Evolutionary conservation across 2,797 vertebrate species (phyloP).

Genomic region (Phyllotis vaccarum): DNA sequence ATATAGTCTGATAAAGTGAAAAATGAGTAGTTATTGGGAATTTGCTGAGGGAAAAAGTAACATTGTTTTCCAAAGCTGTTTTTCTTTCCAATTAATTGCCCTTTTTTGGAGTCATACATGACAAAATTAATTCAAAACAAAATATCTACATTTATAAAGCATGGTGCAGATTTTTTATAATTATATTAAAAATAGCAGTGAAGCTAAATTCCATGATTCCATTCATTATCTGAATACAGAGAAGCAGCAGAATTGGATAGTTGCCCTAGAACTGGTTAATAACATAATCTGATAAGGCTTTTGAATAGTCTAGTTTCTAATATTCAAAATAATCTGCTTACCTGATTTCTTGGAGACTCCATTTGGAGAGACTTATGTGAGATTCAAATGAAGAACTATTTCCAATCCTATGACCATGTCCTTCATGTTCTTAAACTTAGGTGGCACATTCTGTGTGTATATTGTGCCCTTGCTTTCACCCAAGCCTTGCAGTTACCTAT

Average conservation of each 20-base stretch:
- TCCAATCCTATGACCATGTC: not conserved
- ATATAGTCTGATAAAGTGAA: constrained; percentile 11
- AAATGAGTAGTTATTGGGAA: constrained; percentile 5
- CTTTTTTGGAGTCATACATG: constrained; percentile 30
- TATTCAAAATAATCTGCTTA: constrained; percentile 16
- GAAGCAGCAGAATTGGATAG: not conserved
- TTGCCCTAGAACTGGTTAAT: constrained; percentile 32
- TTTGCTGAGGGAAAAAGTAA: not conserved
- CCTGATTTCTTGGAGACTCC: not conserved
- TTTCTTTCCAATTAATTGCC: constrained; percentile 6
- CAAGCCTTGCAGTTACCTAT: not conserved
- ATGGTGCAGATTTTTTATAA: not conserved
- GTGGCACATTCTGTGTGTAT: constrained; percentile 35
- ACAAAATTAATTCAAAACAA: constrained; percentile 43
- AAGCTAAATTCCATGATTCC: not conserved
- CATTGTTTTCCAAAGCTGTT: constrained; percentile 7
- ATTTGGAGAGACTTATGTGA: constrained; percentile 40
- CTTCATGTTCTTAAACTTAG: not conserved
- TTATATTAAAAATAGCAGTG: not conserved
- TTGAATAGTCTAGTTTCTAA: constrained; percentile 31
- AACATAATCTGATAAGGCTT: constrained; percentile 13
- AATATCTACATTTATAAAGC: constrained; percentile 48
- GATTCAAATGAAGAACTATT: constrained; percentile 55
- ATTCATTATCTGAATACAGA: constrained; percentile 19
- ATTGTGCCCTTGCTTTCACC: not conserved